Conservation (phyloP, 2,888 invertebrate species). For the Allolobophora icterica region DNA sequence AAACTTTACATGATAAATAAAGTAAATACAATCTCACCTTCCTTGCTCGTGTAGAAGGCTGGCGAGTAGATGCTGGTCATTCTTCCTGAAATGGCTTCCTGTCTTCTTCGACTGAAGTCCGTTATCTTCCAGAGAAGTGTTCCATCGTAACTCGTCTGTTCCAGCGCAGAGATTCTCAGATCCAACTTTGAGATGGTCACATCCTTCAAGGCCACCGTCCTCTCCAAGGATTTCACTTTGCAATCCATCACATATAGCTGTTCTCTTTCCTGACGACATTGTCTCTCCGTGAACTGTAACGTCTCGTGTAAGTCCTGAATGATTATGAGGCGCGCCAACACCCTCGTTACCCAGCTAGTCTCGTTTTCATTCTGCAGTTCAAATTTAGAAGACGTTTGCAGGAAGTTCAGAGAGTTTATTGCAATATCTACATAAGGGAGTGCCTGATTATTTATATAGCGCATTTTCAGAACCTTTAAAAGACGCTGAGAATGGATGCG, state of each 20-base stretch:
- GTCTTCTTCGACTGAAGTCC: slow-evolving; percentile 55
- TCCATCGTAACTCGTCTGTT: slow-evolving; percentile 59
- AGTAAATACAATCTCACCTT: slow-evolving; percentile 47
- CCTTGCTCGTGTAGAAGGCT: slow-evolving; percentile 58
- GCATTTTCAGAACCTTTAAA: no score
- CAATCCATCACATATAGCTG: neutral
- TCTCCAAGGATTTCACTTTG: slow-evolving; percentile 29
- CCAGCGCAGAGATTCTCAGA: slow-evolving; percentile 42
- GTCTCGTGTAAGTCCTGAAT: no score
- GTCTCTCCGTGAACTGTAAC: neutral
- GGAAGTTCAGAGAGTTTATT: no score
- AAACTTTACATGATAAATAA: no score
- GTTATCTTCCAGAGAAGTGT: slow-evolving; percentile 60
- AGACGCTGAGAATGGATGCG: no score
- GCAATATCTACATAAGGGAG: no score
- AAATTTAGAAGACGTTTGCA: no score
- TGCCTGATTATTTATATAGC: no score
- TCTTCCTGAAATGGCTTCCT: slow-evolving; percentile 55
- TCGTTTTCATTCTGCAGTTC: no score
- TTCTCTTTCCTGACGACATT: slow-evolving; percentile 30
- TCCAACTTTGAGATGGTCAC: slow-evolving; percentile 34
- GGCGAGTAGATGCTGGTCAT: slow-evolving; percentile 58
- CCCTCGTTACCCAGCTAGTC: no score
- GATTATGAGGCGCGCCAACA: no score
- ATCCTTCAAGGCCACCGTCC: slow-evolving; percentile 31